Base-by-base conservation (phyloP, 2,113 vertebrate species). In the Paramisgurnus dabryanus region DNA sequence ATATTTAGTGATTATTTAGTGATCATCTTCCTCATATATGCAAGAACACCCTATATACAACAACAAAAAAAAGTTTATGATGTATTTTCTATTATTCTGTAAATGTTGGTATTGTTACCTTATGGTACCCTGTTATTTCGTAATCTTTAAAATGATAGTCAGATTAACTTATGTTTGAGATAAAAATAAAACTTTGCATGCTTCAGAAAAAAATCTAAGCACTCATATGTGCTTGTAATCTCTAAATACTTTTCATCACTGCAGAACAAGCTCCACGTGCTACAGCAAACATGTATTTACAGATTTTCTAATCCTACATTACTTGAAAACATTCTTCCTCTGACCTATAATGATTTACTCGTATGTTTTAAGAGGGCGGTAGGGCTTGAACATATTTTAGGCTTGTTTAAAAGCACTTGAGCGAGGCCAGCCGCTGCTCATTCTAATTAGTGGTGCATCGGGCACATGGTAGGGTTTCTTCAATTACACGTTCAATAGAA, bases 371-470 rank as follows among this genome's bases (percentile, higher is more conserved):
- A 18, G 17, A 22, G 17, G 49, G 40, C 13, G 34, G 34, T 65
- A 64, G 47, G 15, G 63, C 67, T n/a, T 77, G 79, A 53, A 61
- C 86, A 55, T 90, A 92, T 91, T 90, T 80, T 83, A 87, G 89
- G 69, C 80, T 79, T 79, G 86, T 88, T 89, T 91, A 93, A 92
- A 88, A 89, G 88, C 85, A 87, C 86, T 87, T 89, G 90, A 73
- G 66, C 74, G 64, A 84, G 83, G 87, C 90, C 86, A 91, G 85
- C 88, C 89, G 88, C 82, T 85, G 84, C 53, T 87, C 85, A 86
- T 89, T 89, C 85, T 92, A 91, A 91, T 91, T 92, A 90, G 86
- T 85, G 84, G 88, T 85, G 81, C 89, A 88, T 89, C 87, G 87
- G 87, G 90, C 89, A 90, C 81, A 91, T 92, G 91, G 88, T 82